A percentile compares a stretch with the other conserved stretches of the same genome.
Conservation (phyloP, 2,797 vertebrate species). For the Tinamus major region DNA sequence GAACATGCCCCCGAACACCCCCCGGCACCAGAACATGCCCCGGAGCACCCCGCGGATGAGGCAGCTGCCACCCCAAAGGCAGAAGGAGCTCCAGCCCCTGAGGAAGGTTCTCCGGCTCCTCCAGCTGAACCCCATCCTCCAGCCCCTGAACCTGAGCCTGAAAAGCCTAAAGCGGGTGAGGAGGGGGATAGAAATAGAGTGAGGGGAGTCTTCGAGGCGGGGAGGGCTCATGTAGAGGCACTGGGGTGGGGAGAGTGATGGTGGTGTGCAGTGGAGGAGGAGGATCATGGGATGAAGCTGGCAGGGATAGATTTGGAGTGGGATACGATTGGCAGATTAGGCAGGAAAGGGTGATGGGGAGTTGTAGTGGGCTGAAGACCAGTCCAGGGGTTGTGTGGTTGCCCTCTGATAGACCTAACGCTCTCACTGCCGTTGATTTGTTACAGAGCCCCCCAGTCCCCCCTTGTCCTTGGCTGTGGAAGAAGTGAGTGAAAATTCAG, state of each 20-base stretch:
- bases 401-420: neutral
- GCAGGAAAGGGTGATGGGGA: neutral
- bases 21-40: constrained; percentile 14
- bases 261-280: neutral
- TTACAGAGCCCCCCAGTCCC: constrained; percentile 85
- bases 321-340: neutral
- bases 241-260: fast-evolving
- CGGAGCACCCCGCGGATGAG: neutral
- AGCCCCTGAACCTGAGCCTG: neutral
- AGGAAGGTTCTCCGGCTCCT: neutral
- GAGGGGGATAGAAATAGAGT: fast-evolving
- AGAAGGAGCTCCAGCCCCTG: constrained; percentile 17
- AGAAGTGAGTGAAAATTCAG: constrained; percentile 84
- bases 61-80: fast-evolving
- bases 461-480: constrained; percentile 85
- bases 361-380: neutral
- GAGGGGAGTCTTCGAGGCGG: neutral
- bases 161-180: constrained; percentile 70
- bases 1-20: neutral
- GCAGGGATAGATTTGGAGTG: neutral
- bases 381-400: neutral
- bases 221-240: neutral
- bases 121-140: constrained; percentile 44
- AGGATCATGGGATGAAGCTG: neutral
- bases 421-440: neutral